phyloP scores from a whole-genome alignment of 2,888 invertebrate genomes.

The Morpho helenor region DNA sequence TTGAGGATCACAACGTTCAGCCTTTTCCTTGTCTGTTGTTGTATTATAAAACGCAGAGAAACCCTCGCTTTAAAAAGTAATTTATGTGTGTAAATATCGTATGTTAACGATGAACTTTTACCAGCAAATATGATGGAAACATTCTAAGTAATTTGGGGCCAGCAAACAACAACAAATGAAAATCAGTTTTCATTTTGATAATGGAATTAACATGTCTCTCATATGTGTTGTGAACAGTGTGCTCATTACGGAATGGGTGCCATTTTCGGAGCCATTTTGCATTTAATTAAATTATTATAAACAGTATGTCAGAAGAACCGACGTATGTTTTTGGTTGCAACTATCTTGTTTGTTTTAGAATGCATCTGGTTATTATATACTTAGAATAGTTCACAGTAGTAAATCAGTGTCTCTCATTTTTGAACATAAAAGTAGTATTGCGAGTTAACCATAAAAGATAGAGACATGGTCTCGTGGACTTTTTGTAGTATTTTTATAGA shows the following conservation, averaged over 20 bases:
- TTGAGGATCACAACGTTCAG: no score
- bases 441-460: no score
- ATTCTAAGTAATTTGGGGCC: not conserved
- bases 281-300: constrained; percentile 11
- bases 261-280: constrained; percentile 15
- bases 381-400: no score
- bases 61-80: no score
- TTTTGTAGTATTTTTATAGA: no score
- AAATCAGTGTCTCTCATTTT: no score
- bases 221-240: constrained; percentile 9
- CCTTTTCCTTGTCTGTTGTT: no score
- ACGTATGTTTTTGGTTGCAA: not conserved
- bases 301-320: constrained; percentile 3
- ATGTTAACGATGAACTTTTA: not conserved
- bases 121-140: not conserved
- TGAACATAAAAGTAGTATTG: no score
- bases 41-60: no score
- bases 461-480: no score
- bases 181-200: constrained; percentile 17
- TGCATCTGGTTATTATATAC: not conserved
- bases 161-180: constrained; percentile 10
- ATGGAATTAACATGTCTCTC: constrained; percentile 16
- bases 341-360: not conserved
- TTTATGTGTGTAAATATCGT: not conserved
- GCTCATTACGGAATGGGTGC: constrained; percentile 17